These are phyloP conservation scores for Amphibalanus amphitrite DNA, from an alignment of 1,140 invertebrate genomes.

Conservation along the genomic window DNA sequence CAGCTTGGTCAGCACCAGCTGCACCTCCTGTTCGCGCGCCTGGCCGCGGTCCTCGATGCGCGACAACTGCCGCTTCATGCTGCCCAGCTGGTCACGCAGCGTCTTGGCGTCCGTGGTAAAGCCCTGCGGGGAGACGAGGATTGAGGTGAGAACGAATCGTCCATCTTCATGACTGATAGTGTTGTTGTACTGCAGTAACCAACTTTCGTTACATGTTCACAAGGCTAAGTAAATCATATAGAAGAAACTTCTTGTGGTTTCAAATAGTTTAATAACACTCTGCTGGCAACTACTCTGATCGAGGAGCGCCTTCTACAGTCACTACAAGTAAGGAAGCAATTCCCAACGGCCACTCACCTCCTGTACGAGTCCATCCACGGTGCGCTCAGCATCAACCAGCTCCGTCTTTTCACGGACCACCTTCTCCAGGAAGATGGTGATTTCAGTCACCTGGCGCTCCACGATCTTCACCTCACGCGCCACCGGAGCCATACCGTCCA, in stretches of 20 bases:
- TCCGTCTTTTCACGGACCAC: slow-evolving; percentile 38
- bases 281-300: too few relatives aligned
- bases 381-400: slow-evolving; percentile 46
- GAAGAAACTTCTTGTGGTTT: too few relatives aligned
- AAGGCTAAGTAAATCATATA: too few relatives aligned
- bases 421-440: slow-evolving; percentile 45
- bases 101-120: slow-evolving; percentile 46
- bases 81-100: slow-evolving; percentile 60
- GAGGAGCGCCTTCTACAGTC: too few relatives aligned
- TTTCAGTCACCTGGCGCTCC: slow-evolving; percentile 62
- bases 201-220: too few relatives aligned
- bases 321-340: neutral
- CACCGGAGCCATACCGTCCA: slow-evolving; percentile 65
- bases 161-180: too few relatives aligned
- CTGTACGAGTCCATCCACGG: slow-evolving; percentile 52
- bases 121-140: neutral
- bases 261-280: too few relatives aligned
- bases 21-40: slow-evolving; percentile 54
- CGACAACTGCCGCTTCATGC: slow-evolving; percentile 52
- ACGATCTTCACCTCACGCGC: slow-evolving; percentile 72
- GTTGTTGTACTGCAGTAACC: too few relatives aligned
- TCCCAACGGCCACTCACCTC: neutral
- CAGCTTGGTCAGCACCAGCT: slow-evolving; percentile 49
- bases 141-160: too few relatives aligned
- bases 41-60: slow-evolving; percentile 58